Base-by-base conservation (phyloP, 1,140 invertebrate species). In the Meteorus sp. region DNA sequence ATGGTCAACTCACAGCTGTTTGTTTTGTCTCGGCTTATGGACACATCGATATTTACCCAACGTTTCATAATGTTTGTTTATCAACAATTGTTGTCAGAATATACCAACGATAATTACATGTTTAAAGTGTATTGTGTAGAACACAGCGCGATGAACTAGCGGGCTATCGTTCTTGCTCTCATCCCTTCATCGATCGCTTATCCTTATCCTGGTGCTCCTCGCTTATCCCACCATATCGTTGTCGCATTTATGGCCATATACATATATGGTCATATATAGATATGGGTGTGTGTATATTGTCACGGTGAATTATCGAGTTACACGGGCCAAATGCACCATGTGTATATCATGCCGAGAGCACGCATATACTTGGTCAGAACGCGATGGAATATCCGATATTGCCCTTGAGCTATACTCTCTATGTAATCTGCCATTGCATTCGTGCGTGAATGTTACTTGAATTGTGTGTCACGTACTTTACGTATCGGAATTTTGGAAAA, bases 261-360 rank as follows among this genome's bases (percentile, higher is more conserved):
- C n/a, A n/a, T n/a, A n/a, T n/a, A n/a, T n/a, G n/a, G 17, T 15
- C n/a, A 15, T 43, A 48, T 25, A 13, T 19, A 48, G 13, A 11
- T 51, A 9, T 9, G 9, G 8, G 23, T 17, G 39, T 33, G 19
- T 25, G 22, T 47, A 47, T 15, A 56, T 47, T 43, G 54, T 33
- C 54, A 58, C 47, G 56, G 15, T 58, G 45, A 58, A 58, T 58
- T 50, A 58, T 51, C 47, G 47, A 58, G 45, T 58, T 25, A 31
- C 22, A 8, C 6, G 22, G 29, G 35, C 31, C 47, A 43, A 51
- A 22, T 50, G 56, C 25, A n/a, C n/a, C n/a, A 58, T 25, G 23
- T 51, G 23, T 33, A 58, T 44, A 37, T 27, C 35, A 25, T 19
- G 20, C 31, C 5, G n/a, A 8, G 17, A n/a, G 23, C 20, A 25